phyloP scores from a whole-genome alignment of 2,113 vertebrate genomes.

The Calidris pygmaea region DNA sequence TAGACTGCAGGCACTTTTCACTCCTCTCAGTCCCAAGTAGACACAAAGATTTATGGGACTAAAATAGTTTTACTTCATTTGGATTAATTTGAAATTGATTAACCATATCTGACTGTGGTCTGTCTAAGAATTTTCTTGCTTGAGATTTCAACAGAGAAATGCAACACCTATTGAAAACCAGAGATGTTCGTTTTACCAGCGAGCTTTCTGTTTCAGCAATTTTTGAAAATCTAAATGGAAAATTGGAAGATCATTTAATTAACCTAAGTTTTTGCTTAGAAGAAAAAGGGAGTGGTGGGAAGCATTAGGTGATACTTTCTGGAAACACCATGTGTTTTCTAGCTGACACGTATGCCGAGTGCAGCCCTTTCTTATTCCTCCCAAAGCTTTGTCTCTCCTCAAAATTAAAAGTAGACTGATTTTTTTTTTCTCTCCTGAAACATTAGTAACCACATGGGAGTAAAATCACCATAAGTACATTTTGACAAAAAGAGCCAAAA shows the following conservation, averaged over 20 bases:
- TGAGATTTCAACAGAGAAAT: neutral
- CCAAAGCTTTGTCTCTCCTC: neutral
- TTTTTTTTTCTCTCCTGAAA: neutral
- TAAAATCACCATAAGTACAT: neutral
- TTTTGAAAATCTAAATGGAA: neutral
- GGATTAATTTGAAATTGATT: neutral
- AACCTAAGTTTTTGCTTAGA: neutral
- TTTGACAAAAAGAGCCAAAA: neutral
- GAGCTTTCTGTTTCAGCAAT: neutral
- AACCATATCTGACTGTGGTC: neutral
- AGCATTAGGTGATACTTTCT: neutral
- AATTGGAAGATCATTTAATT: neutral
- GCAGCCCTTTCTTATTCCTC: neutral
- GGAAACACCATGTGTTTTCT: neutral
- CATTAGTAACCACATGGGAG: neutral
- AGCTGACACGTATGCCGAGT: neutral
- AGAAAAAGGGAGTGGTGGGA: neutral
- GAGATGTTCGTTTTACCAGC: neutral
- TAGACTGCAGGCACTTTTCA: neutral
- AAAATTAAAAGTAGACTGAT: neutral
- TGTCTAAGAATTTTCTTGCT: neutral
- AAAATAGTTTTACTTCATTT: neutral
- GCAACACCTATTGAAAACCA: neutral
- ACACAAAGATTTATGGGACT: neutral
- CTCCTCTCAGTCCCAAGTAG: neutral